These are phyloP conservation scores for Nymphicus hollandicus DNA, from an alignment of 2,113 vertebrate species.

Conservation along the genomic window DNA sequence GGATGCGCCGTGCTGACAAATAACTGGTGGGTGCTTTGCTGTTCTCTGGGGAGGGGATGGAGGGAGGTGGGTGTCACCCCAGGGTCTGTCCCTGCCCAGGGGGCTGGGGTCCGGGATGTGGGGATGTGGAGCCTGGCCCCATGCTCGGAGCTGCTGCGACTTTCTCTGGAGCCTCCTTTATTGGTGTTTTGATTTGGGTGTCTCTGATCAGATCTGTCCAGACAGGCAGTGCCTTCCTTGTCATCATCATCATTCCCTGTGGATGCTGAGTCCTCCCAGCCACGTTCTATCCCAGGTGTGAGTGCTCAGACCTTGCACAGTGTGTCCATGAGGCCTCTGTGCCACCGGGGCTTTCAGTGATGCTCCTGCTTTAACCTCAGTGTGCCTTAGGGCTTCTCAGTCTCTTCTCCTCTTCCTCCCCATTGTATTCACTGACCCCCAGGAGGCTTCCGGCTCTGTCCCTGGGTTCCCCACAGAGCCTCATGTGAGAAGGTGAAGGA, in stretches of 20 bases:
- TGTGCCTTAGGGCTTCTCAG: neutral
- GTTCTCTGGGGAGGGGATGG: accelerated
- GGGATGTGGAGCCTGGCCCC: accelerated
- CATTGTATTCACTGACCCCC: neutral
- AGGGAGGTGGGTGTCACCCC: neutral
- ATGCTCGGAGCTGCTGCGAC: accelerated
- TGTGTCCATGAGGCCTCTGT: accelerated
- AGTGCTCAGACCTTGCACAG: accelerated
- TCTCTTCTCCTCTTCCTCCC: neutral
- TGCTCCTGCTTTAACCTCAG: neutral
- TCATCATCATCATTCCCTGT: accelerated
- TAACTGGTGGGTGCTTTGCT: neutral
- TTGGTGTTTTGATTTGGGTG: neutral
- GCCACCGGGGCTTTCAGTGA: accelerated
- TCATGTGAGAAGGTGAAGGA: accelerated
- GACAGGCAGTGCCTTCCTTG: neutral
- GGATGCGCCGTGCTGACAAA: accelerated
- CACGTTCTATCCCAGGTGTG: accelerated
- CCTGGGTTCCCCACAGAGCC: neutral
- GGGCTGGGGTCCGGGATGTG: accelerated
- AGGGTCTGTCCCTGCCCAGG: neutral
- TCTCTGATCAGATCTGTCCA: neutral
- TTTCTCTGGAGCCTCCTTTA: neutral
- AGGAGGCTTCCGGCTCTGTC: neutral
- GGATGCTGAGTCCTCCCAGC: neutral